These are phyloP conservation scores for Sylvia borin DNA, from an alignment of 2,797 vertebrate species.

Conservation along the genomic window DNA sequence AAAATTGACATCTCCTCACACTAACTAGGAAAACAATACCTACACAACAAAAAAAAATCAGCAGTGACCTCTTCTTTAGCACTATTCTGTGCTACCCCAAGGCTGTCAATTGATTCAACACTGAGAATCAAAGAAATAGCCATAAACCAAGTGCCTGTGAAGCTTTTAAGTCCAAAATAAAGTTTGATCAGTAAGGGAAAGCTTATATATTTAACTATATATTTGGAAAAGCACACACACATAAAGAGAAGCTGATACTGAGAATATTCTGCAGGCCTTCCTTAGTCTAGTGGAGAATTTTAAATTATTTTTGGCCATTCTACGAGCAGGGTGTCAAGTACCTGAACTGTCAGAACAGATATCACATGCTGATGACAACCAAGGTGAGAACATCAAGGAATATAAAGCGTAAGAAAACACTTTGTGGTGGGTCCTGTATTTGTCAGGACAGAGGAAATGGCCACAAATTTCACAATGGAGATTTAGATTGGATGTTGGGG, in stretches of 20 bases:
- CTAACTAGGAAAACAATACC: background rate
- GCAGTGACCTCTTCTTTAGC: background rate
- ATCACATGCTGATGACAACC: rapidly evolving
- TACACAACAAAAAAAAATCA: background rate
- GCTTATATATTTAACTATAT: background rate
- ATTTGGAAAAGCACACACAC: background rate
- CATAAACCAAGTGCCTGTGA: background rate
- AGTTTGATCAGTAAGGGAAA: background rate
- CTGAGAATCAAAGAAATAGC: background rate
- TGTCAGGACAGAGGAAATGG: background rate
- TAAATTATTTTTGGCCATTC: background rate
- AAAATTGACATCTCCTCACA: background rate
- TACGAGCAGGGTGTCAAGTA: background rate
- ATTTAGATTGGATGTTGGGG: background rate
- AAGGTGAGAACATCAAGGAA: background rate
- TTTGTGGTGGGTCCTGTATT: rapidly evolving
- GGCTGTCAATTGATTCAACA: background rate
- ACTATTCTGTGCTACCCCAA: background rate
- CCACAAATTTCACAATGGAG: background rate
- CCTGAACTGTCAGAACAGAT: background rate
- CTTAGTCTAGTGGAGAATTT: background rate
- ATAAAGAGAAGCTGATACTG: background rate
- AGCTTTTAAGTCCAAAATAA: background rate
- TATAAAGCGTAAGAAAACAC: background rate
- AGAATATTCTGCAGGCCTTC: background rate